These are phyloP conservation scores for Metellina segmentata DNA, from an alignment of 2,888 invertebrate species.

Conservation along the genomic window DNA sequence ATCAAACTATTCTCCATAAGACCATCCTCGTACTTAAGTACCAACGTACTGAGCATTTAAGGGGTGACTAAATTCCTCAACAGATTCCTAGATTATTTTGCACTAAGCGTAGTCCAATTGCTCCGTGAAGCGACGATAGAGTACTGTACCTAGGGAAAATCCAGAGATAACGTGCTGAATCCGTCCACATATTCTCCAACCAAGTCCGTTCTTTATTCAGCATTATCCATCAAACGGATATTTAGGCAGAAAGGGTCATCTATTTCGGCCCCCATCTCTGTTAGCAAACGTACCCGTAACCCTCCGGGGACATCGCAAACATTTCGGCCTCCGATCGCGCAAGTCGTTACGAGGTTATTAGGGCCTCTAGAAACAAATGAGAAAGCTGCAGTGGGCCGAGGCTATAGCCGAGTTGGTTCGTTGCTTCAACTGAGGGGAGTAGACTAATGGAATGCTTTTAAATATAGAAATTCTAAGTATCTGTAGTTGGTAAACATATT, in stretches of 20 bases:
- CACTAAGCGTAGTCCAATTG: neutral
- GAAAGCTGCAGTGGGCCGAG: neutral
- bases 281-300: neutral
- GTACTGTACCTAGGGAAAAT: neutral
- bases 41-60: no score
- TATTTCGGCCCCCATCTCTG: constrained; percentile 34
- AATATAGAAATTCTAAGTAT: no score
- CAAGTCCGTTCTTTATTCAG: constrained; percentile 24
- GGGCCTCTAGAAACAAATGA: constrained; percentile 10
- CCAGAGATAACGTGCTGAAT: constrained; percentile 13
- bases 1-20: no score
- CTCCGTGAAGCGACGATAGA: neutral
- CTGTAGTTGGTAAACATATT: no score
- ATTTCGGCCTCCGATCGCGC: constrained; percentile 23
- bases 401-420: neutral
- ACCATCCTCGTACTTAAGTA: no score
- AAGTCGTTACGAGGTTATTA: constrained; percentile 28
- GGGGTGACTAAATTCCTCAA: no score
- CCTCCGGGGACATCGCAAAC: constrained; percentile 46
- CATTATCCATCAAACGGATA: constrained; percentile 57
- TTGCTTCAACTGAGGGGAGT: neutral
- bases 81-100: neutral
- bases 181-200: constrained; percentile 18
- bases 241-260: constrained; percentile 34
- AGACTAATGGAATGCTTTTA: no score